Evolutionary conservation across 2,888 invertebrate species (phyloP), one percentile per base, ranked within the genome.

Genomic region (Acrocyrtus sp.): DNA sequence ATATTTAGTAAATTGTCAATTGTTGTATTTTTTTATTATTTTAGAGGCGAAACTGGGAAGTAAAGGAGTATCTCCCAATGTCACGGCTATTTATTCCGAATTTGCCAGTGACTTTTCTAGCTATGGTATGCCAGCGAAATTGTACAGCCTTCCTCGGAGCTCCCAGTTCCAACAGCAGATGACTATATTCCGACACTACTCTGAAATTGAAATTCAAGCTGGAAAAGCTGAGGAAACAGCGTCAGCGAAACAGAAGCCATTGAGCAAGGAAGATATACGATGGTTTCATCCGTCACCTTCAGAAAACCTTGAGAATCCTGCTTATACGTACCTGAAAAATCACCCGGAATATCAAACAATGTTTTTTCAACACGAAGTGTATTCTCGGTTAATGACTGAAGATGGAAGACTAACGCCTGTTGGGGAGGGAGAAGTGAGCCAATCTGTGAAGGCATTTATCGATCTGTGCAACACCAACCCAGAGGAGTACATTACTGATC

Each of bases 281-380:
- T 72, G 72, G 72, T 72, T 45, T 47, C 72, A 72, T 27, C 72
- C 47, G 1, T 65, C 65, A 5, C 58, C 72, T 10, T 58, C 72
- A 1, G 72, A 72, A 24, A 45, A 48, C 22, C 17, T 51, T 15
- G 72, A 72, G 45, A 72, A 72, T 17, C 72, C 72, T 21, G 72
- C 72, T 0, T 72, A 72, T 57, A 72, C 63, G 63, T 72, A 72
- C 72, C 72, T 72, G 53, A 63, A 65, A 47, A 65, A 45, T 58
- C 72, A 72, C 53, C 72, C 72, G 0, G 72, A 72, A 51, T 72
- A 72, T 53, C 58, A 72, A 26, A 58, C 41, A 19, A 43, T 72
- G 63, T 72, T 72, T 24, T 72, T 72, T 26, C 72, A 72, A 15
- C 72, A 72, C 22, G 65, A 65, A 54, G 58, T 72, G 2, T 58